Evolutionary conservation across 2,888 invertebrate genomes (phyloP).

Genomic region (Pyralis farinalis): DNA sequence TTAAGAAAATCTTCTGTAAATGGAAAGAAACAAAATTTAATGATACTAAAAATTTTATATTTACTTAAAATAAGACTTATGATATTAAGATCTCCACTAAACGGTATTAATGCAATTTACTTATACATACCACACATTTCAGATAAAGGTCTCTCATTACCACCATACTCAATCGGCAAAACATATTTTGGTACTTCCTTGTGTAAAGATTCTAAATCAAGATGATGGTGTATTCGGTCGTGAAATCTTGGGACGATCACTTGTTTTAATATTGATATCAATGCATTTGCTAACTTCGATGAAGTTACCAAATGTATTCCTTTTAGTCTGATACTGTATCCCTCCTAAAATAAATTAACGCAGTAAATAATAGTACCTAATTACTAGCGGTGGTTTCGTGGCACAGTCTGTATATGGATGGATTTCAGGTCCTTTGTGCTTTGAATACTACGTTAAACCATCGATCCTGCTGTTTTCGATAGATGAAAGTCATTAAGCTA

Average conservation of each 20-base stretch:
- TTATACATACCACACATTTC: slow-evolving; percentile 20
- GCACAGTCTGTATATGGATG: too few relatives aligned
- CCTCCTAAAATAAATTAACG: slow-evolving; percentile 44
- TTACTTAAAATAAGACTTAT: too few relatives aligned
- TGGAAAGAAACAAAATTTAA: too few relatives aligned
- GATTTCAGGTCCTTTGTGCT: too few relatives aligned
- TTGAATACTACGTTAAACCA: too few relatives aligned
- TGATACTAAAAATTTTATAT: too few relatives aligned
- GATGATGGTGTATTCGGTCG: slow-evolving; percentile 31
- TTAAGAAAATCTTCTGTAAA: slow-evolving; percentile 35
- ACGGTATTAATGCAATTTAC: too few relatives aligned
- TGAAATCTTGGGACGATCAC: slow-evolving; percentile 36
- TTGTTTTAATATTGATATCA: slow-evolving; percentile 36
- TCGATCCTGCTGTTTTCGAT: too few relatives aligned
- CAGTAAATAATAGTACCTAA: too few relatives aligned
- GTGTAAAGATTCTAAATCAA: slow-evolving; percentile 26
- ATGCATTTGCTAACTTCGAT: slow-evolving; percentile 34
- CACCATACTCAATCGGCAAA: slow-evolving; percentile 45
- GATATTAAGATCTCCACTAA: too few relatives aligned
- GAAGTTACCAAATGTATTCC: slow-evolving; percentile 38
- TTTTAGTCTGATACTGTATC: slow-evolving; percentile 39
- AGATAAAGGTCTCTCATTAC: slow-evolving; percentile 28
- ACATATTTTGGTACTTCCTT: slow-evolving; percentile 32
- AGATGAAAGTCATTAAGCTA: too few relatives aligned
- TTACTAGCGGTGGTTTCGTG: too few relatives aligned